These are phyloP conservation scores for Macrosteles quadrilineatus DNA, from an alignment of 1,140 invertebrate genomes.

Conservation along the genomic window DNA sequence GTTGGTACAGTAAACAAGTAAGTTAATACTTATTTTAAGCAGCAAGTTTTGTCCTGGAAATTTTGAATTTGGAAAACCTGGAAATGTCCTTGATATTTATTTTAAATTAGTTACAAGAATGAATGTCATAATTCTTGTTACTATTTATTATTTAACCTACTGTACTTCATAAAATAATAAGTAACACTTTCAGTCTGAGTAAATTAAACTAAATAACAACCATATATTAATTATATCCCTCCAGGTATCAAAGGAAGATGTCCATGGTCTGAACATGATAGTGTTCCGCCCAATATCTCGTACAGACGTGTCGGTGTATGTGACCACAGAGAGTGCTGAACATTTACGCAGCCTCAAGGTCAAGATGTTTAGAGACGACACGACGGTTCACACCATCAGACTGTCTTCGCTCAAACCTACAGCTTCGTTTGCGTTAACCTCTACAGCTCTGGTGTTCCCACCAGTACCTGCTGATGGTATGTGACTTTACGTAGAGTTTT, in stretches of 20 bases:
- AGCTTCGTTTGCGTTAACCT: slow-evolving; percentile 55
- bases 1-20: too few species aligned
- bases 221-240: slow-evolving; percentile 35
- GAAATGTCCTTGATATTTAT: too few species aligned
- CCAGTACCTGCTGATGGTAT: slow-evolving; percentile 65
- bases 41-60: too few species aligned
- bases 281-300: slow-evolving; percentile 71
- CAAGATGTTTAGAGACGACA: slow-evolving; percentile 67
- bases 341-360: slow-evolving; percentile 73
- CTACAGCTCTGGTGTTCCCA: slow-evolving; percentile 64
- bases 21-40: too few species aligned
- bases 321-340: slow-evolving; percentile 68
- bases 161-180: too few species aligned
- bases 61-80: too few species aligned
- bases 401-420: slow-evolving; percentile 50
- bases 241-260: slow-evolving; percentile 61
- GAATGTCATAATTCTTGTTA: too few species aligned
- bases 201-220: not conserved
- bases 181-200: not conserved
- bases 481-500: too few species aligned
- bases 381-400: slow-evolving; percentile 61
- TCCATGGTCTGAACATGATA: slow-evolving; percentile 70
- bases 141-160: too few species aligned
- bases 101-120: too few species aligned
- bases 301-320: slow-evolving; percentile 74